A percentile compares a stretch with the other conserved stretches of the same genome.
Evolutionary conservation across 1,140 invertebrate species (phyloP).

Genomic region (Tribolium castaneum): DNA sequence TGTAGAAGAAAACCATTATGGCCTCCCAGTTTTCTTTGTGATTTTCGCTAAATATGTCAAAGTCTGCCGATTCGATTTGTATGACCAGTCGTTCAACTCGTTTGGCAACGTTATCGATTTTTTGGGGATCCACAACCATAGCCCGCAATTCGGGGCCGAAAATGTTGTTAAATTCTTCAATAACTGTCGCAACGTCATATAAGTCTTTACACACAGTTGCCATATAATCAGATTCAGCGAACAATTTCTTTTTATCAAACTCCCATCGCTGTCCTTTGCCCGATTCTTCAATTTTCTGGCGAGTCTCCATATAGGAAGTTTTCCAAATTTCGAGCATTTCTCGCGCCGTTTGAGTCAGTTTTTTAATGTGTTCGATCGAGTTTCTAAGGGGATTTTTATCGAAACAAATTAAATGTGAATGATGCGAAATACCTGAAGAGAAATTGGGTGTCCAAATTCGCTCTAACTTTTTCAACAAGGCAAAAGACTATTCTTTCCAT

Average conservation of each 20-base stretch:
- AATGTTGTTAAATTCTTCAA: conserved; percentile 89
- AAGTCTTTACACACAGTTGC: conserved; percentile 82
- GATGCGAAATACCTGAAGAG: conserved; percentile 74
- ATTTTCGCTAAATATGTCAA: conserved; percentile 81
- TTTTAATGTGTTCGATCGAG: conserved; percentile 52
- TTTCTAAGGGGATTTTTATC: conserved; percentile 48
- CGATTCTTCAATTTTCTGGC: conserved; percentile 83
- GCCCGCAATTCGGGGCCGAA: conserved; percentile 88
- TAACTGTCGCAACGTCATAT: conserved; percentile 77
- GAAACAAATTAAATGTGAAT: neutral
- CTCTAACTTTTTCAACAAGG: conserved; percentile 79
- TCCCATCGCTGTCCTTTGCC: conserved; percentile 89
- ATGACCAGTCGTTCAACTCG: conserved; percentile 77
- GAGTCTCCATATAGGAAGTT: conserved; percentile 75
- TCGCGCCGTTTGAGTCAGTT: conserved; percentile 64
- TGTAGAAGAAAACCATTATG: conserved; percentile 79
- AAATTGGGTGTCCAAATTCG: conserved; percentile 75
- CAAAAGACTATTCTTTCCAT: conserved; percentile 85
- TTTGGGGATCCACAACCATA: conserved; percentile 84
- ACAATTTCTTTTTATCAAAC: conserved; percentile 84
- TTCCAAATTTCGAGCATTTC: conserved; percentile 84
- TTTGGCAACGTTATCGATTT: conserved; percentile 84
- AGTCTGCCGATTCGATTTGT: conserved; percentile 81
- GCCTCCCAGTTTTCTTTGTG: conserved; percentile 87
- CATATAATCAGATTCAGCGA: conserved; percentile 87